phyloP scores from a whole-genome alignment of 2,888 invertebrate species.

The Sicus ferrugineus region DNA sequence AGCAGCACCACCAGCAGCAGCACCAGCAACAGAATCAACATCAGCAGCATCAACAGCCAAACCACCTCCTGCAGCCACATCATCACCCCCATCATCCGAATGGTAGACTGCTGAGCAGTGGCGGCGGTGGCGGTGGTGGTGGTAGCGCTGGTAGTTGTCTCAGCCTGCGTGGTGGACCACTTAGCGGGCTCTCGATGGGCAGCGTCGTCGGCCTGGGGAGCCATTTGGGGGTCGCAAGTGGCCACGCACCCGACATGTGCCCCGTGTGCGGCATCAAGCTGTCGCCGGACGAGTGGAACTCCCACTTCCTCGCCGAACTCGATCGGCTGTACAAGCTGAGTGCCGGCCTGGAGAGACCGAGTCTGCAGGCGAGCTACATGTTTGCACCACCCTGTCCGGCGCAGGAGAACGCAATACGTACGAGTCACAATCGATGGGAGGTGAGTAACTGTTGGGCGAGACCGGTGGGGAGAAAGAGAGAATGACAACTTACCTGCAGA shows the following conservation, averaged over 20 bases:
- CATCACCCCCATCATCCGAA: constrained; percentile 49
- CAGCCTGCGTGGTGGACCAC: constrained; percentile 50
- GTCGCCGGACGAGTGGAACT: constrained; percentile 72
- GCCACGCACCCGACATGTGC: constrained; percentile 66
- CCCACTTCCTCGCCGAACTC: constrained; percentile 75
- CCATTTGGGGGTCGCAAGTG: constrained; percentile 42
- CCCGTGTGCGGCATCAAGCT: constrained; percentile 76
- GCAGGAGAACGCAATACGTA: constrained; percentile 64
- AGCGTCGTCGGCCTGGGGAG: constrained; percentile 39
- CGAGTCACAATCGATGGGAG: constrained; percentile 72
- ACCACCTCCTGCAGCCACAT: constrained; percentile 43
- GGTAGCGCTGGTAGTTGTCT: constrained; percentile 31
- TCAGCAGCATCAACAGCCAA: constrained; percentile 46
- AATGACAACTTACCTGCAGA: not conserved
- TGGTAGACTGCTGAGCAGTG: constrained; percentile 40
- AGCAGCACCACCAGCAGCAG: constrained; percentile 45
- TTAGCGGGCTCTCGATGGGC: constrained; percentile 36
- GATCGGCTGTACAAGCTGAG: constrained; percentile 73
- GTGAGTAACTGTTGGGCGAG: constrained; percentile 60
- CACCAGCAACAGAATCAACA: constrained; percentile 49
- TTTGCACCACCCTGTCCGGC: constrained; percentile 62
- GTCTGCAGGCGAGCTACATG: constrained; percentile 63
- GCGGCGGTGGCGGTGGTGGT: not conserved
- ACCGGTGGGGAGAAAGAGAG: not conserved
- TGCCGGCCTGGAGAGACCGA: constrained; percentile 64